These are phyloP conservation scores for Enteromius unitaeniatus DNA, from an alignment of 2,797 vertebrate species.

Conservation along the genomic window DNA sequence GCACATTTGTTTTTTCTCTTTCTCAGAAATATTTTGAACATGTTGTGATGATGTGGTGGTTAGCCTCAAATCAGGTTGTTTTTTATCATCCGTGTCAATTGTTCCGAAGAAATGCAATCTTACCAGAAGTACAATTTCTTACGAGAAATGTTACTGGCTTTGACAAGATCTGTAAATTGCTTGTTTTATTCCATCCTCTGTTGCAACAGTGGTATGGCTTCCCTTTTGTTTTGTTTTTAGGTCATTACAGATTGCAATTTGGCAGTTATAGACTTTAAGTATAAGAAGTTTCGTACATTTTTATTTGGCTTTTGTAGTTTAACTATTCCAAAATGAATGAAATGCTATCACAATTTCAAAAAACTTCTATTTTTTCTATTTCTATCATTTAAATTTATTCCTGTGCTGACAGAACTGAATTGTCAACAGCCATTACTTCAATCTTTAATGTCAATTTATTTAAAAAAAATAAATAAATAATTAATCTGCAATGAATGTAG, in stretches of 20 bases:
- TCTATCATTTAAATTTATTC: not conserved
- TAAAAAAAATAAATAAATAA: too few relatives aligned
- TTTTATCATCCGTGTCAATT: slow-evolving; percentile 18
- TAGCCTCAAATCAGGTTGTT: slow-evolving; percentile 39
- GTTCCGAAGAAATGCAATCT: slow-evolving; percentile 21
- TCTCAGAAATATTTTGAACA: slow-evolving; percentile 31
- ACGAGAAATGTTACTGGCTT: slow-evolving; percentile 65
- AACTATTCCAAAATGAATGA: not conserved
- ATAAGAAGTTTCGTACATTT: not conserved
- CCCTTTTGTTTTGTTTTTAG: slow-evolving; percentile 54
- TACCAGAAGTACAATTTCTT: slow-evolving; percentile 41
- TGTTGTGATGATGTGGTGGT: slow-evolving; percentile 23
- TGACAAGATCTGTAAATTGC: slow-evolving; percentile 78
- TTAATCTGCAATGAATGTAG: not conserved
- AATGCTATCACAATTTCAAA: not conserved
- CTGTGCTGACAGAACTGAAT: not conserved
- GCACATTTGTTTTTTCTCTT: slow-evolving; percentile 8
- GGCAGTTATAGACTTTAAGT: slow-evolving; percentile 21
- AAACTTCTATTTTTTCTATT: not conserved
- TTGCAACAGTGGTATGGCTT: slow-evolving; percentile 55
- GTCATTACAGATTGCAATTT: slow-evolving; percentile 60
- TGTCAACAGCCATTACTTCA: not conserved
- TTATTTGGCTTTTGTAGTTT: not conserved
- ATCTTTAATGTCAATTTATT: too few relatives aligned
- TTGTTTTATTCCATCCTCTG: slow-evolving; percentile 50